A percentile compares a stretch with the other conserved stretches of the same genome.
Evolutionary conservation across 2,888 invertebrate genomes (phyloP).

Genomic region (Clostera curtula): DNA sequence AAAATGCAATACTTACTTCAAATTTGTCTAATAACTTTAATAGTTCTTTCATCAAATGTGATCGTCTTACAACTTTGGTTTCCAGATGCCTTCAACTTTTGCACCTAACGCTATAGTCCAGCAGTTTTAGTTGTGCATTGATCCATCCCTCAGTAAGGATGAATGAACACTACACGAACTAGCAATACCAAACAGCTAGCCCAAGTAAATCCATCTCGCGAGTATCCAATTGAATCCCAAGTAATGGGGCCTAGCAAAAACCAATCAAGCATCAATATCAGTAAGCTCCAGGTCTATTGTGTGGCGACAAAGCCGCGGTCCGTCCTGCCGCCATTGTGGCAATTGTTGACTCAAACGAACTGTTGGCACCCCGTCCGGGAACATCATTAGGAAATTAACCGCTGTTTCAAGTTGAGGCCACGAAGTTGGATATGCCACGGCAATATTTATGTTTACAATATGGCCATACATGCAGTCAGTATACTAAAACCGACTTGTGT

Average conservation of each 20-base stretch:
- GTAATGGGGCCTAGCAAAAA: neutral
- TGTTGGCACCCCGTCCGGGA: constrained; percentile 6
- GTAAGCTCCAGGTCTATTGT: neutral
- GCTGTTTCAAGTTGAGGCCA: constrained; percentile 2
- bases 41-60: too few species aligned
- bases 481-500: too few species aligned
- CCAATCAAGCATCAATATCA: neutral
- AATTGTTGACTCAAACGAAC: constrained; percentile 6
- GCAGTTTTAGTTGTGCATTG: too few species aligned
- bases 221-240: neutral
- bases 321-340: constrained; percentile 5
- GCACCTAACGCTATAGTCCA: too few species aligned
- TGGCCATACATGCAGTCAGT: too few species aligned
- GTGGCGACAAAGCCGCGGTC: neutral
- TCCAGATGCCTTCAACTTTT: too few species aligned
- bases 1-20: too few species aligned
- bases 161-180: too few species aligned
- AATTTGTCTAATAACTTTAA: too few species aligned
- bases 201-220: neutral
- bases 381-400: constrained; percentile 9
- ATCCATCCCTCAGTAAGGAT: too few species aligned
- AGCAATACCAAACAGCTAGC: too few species aligned
- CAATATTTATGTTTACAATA: neutral
- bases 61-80: too few species aligned
- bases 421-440: neutral